Evolutionary conservation across 1,140 invertebrate genomes (phyloP).

Genomic region (Plutomurus gul): DNA sequence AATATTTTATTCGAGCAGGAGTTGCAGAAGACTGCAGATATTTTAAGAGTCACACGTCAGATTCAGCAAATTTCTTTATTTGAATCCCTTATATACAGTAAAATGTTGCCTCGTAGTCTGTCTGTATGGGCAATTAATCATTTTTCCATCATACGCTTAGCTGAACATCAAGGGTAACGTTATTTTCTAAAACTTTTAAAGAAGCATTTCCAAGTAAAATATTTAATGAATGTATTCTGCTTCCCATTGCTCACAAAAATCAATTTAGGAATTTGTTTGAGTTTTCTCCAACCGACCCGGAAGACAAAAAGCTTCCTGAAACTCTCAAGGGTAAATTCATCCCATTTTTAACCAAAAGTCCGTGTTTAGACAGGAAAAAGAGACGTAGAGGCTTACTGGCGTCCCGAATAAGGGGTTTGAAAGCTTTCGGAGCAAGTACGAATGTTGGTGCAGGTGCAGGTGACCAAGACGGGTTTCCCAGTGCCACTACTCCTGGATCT

Average conservation of each 20-base stretch:
- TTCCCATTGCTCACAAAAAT: too few relatives aligned
- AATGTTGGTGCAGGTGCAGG: neutral
- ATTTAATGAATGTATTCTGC: too few relatives aligned
- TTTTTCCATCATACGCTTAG: neutral
- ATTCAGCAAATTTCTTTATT: constrained; percentile 30
- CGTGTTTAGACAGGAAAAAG: constrained; percentile 16
- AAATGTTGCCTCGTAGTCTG: neutral
- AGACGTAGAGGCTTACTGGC: neutral
- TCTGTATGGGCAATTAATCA: neutral
- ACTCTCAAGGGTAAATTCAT: constrained; percentile 31
- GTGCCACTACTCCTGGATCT: too few relatives aligned
- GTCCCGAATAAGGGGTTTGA: neutral
- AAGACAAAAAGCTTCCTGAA: constrained; percentile 19
- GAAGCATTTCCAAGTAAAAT: too few relatives aligned
- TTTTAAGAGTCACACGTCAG: neutral
- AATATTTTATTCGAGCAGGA: too few relatives aligned
- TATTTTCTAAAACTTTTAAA: neutral
- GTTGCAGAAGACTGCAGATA: neutral
- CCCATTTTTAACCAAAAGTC: constrained; percentile 14
- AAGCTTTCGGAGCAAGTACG: neutral
- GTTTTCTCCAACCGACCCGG: neutral
- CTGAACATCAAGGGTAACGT: neutral
- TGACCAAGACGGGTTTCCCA: too few relatives aligned
- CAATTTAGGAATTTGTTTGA: neutral
- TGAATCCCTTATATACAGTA: constrained; percentile 17